Evolutionary conservation across 2,113 vertebrate species (phyloP).

Genomic region (Coptodon bakossiorum): DNA sequence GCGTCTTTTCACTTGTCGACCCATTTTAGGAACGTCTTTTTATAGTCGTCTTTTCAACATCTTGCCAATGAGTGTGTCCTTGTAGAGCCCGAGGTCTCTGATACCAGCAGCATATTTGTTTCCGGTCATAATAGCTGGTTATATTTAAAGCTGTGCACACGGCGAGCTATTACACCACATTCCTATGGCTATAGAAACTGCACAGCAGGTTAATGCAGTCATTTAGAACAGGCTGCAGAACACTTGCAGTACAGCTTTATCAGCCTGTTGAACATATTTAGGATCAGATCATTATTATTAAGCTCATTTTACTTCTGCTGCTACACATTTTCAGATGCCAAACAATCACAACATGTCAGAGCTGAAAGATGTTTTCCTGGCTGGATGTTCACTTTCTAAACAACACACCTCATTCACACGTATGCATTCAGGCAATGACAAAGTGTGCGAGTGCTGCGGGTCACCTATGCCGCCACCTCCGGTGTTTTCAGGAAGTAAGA

Average conservation of each 20-base stretch:
- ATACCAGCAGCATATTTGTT: not conserved
- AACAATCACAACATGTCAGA: not conserved
- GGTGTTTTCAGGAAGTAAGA: conserved; percentile 28
- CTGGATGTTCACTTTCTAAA: not conserved
- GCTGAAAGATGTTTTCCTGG: not conserved
- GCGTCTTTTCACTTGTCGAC: not conserved
- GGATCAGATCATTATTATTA: not conserved
- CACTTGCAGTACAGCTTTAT: not conserved
- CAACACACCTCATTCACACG: not conserved
- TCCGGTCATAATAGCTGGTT: not conserved
- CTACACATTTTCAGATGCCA: not conserved
- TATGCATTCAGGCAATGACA: not conserved
- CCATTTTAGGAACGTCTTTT: not conserved
- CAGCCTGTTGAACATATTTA: not conserved
- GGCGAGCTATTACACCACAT: not conserved
- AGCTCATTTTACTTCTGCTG: not conserved
- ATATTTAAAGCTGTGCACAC: not conserved
- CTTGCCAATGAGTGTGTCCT: not conserved
- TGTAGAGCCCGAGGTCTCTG: not conserved
- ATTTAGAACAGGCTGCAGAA: not conserved
- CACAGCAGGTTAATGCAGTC: not conserved
- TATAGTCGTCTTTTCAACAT: not conserved
- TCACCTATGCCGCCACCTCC: conserved; percentile 4
- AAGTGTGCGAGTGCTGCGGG: not conserved
- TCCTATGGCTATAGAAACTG: not conserved